Percentiles rank a stretch among this genome's conserved stretches.
Conservation (phyloP, 2,888 invertebrate species). For the Brenthis ino region DNA sequence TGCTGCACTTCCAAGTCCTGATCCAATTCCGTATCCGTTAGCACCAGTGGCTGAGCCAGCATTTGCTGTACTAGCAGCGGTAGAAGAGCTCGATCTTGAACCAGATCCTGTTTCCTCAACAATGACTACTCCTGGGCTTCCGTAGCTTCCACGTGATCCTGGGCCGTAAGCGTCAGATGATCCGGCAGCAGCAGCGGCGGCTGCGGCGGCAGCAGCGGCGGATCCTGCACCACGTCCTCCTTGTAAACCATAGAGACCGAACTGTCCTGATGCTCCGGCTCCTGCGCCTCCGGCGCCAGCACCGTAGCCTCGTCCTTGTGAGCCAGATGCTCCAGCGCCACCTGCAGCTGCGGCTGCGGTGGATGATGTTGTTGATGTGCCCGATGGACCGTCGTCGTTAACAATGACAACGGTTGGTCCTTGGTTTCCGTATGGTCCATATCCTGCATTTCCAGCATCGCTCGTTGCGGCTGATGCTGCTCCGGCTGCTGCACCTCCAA, state of each 20-base stretch:
- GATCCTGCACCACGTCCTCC: neutral
- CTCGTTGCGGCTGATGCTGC: conserved; percentile 6
- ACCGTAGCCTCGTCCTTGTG: conserved; percentile 16
- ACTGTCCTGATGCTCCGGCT: neutral
- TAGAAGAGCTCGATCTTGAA: conserved; percentile 11
- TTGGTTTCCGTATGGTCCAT: conserved; percentile 7
- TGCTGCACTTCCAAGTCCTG: neutral
- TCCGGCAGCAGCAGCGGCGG: neutral
- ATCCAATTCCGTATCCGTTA: neutral
- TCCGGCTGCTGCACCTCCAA: conserved; percentile 19
- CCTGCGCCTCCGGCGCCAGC: conserved; percentile 1
- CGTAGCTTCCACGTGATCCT: neutral
- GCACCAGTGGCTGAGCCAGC: conserved; percentile 1
- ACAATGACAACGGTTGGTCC: neutral
- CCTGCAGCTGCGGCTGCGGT: conserved; percentile 9
- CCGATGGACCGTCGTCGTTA: conserved; percentile 9
- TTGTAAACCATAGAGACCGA: neutral
- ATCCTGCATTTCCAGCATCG: conserved; percentile 12
- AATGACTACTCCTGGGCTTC: neutral
- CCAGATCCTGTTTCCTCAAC: conserved; percentile 14
- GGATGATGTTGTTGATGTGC: neutral
- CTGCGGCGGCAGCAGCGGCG: neutral
- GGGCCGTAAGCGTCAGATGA: neutral
- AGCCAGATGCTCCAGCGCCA: conserved; percentile 9
- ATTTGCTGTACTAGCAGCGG: conserved; percentile 1